A percentile compares a stretch with the other conserved stretches of the same genome.
Conservation (phyloP, 2,888 invertebrate species). For the Ennomos erosarius region DNA sequence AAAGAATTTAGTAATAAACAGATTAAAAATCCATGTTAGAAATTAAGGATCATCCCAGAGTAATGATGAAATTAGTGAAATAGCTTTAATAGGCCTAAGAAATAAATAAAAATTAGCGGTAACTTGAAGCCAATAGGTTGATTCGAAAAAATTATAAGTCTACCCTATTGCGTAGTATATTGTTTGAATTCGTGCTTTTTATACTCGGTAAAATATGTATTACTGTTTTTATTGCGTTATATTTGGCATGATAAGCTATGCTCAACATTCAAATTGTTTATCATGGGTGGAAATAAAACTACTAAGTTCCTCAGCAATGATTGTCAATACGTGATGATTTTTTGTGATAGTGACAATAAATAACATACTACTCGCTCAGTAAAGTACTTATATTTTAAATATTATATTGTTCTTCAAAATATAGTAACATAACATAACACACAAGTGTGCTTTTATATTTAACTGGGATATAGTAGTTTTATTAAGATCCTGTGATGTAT, state of each 20-base stretch:
- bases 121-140: slow-evolving; percentile 45
- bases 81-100: slow-evolving; percentile 81
- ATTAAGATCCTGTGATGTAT: slow-evolving; percentile 32
- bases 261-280: slow-evolving; percentile 55
- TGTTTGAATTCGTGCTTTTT: not conserved
- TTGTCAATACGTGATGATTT: too few relatives aligned
- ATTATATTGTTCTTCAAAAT: too few relatives aligned
- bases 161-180: slow-evolving; percentile 25
- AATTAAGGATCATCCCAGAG: not conserved
- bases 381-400: too few relatives aligned
- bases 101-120: slow-evolving; percentile 41
- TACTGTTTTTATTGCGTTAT: slow-evolving; percentile 35
- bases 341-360: too few relatives aligned
- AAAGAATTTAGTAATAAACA: not conserved
- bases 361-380: too few relatives aligned
- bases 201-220: too few relatives aligned
- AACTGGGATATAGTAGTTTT: slow-evolving; percentile 3
- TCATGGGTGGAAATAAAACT: slow-evolving; percentile 8
- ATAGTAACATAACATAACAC: too few relatives aligned
- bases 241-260: slow-evolving; percentile 58
- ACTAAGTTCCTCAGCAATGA: not conserved
- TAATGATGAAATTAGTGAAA: slow-evolving; percentile 65
- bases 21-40: not conserved
- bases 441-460: too few relatives aligned
- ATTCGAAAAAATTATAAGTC: slow-evolving; percentile 33